These are phyloP conservation scores for Ifrita kowaldi DNA, from an alignment of 2,113 vertebrate species.

Conservation along the genomic window DNA sequence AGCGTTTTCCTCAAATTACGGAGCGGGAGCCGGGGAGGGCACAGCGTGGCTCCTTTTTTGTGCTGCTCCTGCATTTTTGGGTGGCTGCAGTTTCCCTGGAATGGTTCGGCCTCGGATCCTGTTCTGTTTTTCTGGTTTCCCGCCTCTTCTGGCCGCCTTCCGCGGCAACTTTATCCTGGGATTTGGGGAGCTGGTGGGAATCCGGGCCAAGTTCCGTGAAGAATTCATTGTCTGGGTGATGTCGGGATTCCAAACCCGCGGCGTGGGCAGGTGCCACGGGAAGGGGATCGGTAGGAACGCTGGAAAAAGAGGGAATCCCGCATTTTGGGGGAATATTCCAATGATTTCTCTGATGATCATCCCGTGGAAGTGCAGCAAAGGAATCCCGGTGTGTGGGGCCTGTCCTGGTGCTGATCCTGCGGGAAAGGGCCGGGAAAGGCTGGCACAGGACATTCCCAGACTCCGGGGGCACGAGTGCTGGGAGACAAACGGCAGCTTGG, in stretches of 20 bases:
- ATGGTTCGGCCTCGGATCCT: neutral
- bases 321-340: too few species aligned
- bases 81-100: neutral
- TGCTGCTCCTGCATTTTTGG: slow-evolving; percentile 44
- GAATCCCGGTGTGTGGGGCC: neutral
- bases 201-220: neutral
- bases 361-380: too few species aligned
- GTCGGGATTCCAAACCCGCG: neutral
- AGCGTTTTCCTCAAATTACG: slow-evolving; percentile 46
- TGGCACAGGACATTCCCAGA: neutral
- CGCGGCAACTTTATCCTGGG: neutral
- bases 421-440: neutral
- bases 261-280: neutral
- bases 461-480: fast-evolving
- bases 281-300: fast-evolving
- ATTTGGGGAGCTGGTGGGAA: neutral
- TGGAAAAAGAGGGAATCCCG: neutral
- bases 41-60: neutral
- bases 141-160: neutral
- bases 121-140: neutral
- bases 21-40: neutral
- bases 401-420: fast-evolving
- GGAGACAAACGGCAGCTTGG: neutral
- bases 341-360: neutral
- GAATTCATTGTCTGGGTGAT: neutral